Conservation (phyloP, 1,140 invertebrate species). For the Drosophila azteca region DNA sequence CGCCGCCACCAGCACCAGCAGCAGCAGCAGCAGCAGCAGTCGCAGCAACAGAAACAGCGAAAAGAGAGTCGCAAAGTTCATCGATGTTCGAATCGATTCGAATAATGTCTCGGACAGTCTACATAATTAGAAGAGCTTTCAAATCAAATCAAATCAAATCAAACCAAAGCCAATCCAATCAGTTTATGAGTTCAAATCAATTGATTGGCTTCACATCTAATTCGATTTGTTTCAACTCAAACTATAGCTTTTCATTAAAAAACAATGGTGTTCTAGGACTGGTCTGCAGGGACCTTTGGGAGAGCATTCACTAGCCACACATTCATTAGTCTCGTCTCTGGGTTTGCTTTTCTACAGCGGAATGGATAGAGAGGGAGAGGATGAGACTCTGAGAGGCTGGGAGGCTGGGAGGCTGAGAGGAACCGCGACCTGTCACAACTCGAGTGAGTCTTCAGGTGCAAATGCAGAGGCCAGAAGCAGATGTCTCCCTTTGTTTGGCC, state of each 20-base stretch:
- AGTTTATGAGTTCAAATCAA: too few relatives aligned
- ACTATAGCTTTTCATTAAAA: not conserved
- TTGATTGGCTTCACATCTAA: not conserved
- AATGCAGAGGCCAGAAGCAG: conserved; percentile 20
- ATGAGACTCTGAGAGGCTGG: not conserved
- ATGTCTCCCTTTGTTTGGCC: conserved; percentile 37
- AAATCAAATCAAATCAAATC: too few relatives aligned
- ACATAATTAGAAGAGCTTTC: too few relatives aligned
- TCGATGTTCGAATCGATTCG: conserved; percentile 26
- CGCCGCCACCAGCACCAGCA: conserved; percentile 19
- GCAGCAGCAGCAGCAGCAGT: conserved; percentile 1
- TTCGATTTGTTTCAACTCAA: not conserved
- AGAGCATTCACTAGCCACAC: conserved; percentile 37
- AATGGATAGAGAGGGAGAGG: too few relatives aligned
- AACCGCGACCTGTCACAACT: conserved; percentile 44
- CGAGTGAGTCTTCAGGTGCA: conserved; percentile 19
- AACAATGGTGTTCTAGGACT: too few relatives aligned
- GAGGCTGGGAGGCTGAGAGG: not conserved
- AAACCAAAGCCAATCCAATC: too few relatives aligned
- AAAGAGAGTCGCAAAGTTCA: conserved; percentile 32
- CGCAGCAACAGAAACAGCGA: conserved; percentile 14
- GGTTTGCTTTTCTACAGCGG: too few relatives aligned
- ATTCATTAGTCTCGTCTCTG: not conserved
- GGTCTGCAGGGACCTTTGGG: not conserved
- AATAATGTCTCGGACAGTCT: too few relatives aligned